Evolutionary conservation across 2,888 invertebrate genomes (phyloP), one percentile per base, ranked within the genome.

Genomic region (Slavum lentiscoides): DNA sequence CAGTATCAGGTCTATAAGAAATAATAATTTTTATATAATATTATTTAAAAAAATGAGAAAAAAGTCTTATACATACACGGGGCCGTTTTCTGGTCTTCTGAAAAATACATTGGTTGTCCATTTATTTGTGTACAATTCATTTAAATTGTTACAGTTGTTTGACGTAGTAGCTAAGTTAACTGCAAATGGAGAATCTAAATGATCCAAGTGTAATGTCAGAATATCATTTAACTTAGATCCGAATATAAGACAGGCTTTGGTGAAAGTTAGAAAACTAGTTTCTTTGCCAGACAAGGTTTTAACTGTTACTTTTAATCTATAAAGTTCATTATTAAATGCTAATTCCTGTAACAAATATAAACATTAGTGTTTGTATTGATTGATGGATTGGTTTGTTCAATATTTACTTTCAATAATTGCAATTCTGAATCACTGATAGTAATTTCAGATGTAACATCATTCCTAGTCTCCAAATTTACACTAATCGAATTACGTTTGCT

Each of bases 141-240:
- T 37, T 1, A 61, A 69, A 37, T 1, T 53, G 11, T 72, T 61
- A n/a, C 70, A 80, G 21, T 23, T 80, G 19, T 19, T 68, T 23
- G 70, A 70, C 21, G 61, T 80, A 64, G 77, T 80, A 30, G 77
- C 77, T 39, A 80, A 80, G 15, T 80, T 80, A 39, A 70, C 77
- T n/a, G 92, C 92, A 81, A 94, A 90, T 0, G 96, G 92, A 83
- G 91, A 91, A 1, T 94, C 95, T 84, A 90, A 89, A 72, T 92
- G 92, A 85, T 96, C 92, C 67, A 96, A 88, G 86, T 94, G 94
- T 30, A 95, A 88, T 85, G 92, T 93, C 30, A 97, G 87, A 39
- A 91, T 89, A 86, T 96, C 96, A 83, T 92, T 91, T 19, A 96
- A 87, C 76, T 92, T 91, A 67, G 92, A 92, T 83, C 92, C 92